Evolutionary conservation across 2,888 invertebrate species (phyloP).

Genomic region (Synanthedon myopaeformis): DNA sequence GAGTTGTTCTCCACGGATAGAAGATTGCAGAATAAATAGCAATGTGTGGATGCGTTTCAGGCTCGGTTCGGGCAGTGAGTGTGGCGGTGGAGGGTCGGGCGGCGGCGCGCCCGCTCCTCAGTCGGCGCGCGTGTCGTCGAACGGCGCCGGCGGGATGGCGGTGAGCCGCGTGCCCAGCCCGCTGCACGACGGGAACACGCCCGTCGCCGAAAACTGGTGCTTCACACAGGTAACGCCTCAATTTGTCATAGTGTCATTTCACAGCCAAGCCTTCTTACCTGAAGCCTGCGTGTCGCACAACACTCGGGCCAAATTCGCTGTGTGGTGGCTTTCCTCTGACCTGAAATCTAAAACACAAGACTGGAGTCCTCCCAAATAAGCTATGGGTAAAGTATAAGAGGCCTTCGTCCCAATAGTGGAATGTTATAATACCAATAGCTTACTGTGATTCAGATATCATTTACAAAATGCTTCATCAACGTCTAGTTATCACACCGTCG

Average conservation of each 20-base stretch:
- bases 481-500: too few species aligned
- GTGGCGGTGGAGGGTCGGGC: constrained; percentile 63
- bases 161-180: constrained; percentile 97
- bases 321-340: too few species aligned
- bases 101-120: constrained; percentile 72
- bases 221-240: constrained; percentile 89
- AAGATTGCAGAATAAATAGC: background rate
- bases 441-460: too few species aligned
- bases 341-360: too few species aligned
- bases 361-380: too few species aligned
- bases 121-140: constrained; percentile 89
- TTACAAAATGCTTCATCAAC: too few species aligned
- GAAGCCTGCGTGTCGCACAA: too few species aligned
- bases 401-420: too few species aligned
- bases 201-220: constrained; percentile 99
- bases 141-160: constrained; percentile 92
- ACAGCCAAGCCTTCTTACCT: background rate
- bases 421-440: too few species aligned
- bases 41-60: constrained; percentile 57
- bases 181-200: constrained; percentile 94
- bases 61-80: constrained; percentile 73
- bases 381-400: too few species aligned
- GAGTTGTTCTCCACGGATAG: too few species aligned
- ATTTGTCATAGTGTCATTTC: background rate
- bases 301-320: too few species aligned